phyloP scores from a whole-genome alignment of 2,888 invertebrate species.

The Callyntrura guangdongensis region DNA sequence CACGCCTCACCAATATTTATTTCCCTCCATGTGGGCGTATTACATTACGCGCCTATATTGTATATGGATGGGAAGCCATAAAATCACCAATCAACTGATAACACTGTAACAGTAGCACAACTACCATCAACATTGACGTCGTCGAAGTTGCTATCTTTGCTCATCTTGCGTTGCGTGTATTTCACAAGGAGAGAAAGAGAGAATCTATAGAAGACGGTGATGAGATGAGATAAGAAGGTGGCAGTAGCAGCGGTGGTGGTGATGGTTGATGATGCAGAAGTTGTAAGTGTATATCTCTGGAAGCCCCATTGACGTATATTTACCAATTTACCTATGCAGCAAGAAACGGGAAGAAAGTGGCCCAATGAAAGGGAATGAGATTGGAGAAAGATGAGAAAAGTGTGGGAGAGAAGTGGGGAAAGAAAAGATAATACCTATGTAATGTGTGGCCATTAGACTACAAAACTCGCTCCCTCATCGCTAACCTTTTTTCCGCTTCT shows the following conservation, averaged over 20 bases:
- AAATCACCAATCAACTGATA: slow-evolving; percentile 64
- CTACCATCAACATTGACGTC: too few relatives aligned
- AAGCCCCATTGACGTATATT: neutral
- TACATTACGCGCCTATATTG: too few relatives aligned
- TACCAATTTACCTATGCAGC: too few relatives aligned
- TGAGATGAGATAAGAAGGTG: slow-evolving; percentile 44
- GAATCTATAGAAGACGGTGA: neutral
- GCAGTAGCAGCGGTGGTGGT: neutral
- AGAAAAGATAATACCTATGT: slow-evolving; percentile 48
- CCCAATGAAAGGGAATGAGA: slow-evolving; percentile 50
- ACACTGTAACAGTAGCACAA: slow-evolving; percentile 14
- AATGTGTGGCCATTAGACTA: slow-evolving; percentile 22
- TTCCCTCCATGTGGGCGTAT: slow-evolving; percentile 46
- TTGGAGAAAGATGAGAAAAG: slow-evolving; percentile 36
- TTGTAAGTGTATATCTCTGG: neutral
- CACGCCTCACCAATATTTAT: slow-evolving; percentile 28
- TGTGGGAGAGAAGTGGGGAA: neutral
- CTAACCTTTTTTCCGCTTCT: neutral
- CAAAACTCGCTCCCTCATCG: neutral
- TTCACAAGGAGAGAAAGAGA: slow-evolving; percentile 20
- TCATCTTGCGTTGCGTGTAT: slow-evolving; percentile 41
- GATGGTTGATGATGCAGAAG: too few relatives aligned
- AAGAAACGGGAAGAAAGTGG: slow-evolving; percentile 36
- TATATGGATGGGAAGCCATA: slow-evolving; percentile 62
- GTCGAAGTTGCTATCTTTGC: too few relatives aligned